phyloP scores from a whole-genome alignment of 2,113 vertebrate species.

The Hippopotamus amphibius region DNA sequence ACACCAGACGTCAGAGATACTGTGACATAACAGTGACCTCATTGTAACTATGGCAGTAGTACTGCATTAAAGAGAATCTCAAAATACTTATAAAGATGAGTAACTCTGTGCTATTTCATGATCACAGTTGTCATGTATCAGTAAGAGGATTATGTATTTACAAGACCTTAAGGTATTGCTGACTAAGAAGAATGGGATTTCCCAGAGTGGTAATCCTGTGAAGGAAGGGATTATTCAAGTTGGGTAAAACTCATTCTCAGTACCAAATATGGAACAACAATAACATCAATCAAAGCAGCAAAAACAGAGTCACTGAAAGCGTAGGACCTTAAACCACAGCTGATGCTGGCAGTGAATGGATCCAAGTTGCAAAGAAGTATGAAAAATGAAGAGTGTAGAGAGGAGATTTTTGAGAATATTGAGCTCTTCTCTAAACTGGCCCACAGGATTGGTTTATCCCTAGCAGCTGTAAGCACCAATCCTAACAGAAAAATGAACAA shows the following conservation, averaged over 20 bases:
- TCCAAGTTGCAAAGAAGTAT: not conserved
- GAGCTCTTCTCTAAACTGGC: not conserved
- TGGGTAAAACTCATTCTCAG: not conserved
- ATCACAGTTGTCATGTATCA: not conserved
- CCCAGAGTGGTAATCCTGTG: not conserved
- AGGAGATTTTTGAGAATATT: not conserved
- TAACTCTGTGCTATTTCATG: conserved; percentile 7
- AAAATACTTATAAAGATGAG: conserved; percentile 40
- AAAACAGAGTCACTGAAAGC: not conserved
- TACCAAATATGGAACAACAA: not conserved
- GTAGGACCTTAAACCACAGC: not conserved
- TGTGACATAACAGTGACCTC: not conserved
- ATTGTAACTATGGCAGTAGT: not conserved
- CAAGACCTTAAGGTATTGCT: not conserved
- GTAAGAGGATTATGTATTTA: not conserved
- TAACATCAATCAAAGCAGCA: not conserved
- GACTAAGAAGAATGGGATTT: conserved; percentile 47
- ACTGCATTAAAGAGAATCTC: conserved; percentile 6
- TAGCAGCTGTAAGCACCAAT: not conserved
- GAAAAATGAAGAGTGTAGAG: not conserved
- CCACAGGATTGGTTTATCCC: not conserved
- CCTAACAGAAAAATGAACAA: not conserved
- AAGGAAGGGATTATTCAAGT: not conserved
- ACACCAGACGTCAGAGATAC: conserved; percentile 4
- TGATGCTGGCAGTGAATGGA: not conserved